Percentiles rank a stretch among this genome's conserved stretches.
phyloP scores from a whole-genome alignment of 2,113 vertebrate genomes.

The Philantomba maxwellii region DNA sequence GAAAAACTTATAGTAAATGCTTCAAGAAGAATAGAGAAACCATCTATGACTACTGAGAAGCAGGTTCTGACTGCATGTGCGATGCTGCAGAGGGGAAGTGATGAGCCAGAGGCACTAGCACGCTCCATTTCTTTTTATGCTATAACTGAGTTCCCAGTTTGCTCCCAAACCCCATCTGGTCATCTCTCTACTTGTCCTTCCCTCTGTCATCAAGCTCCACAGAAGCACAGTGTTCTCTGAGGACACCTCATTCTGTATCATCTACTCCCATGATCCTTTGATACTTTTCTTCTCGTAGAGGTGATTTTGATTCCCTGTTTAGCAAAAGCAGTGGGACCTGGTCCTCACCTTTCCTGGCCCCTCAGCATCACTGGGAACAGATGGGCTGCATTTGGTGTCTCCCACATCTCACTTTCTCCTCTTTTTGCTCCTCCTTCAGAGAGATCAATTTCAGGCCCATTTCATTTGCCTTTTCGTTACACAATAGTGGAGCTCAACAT shows the following conservation, averaged over 20 bases:
- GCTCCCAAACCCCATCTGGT: not conserved
- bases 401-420: not conserved
- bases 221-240: not conserved
- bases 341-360: not conserved
- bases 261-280: not conserved
- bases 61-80: not conserved
- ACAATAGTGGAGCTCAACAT: not conserved
- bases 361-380: not conserved
- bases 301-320: not conserved
- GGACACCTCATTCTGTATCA: not conserved
- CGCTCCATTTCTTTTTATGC: not conserved
- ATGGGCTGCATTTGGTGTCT: not conserved
- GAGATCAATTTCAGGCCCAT: not conserved
- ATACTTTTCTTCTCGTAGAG: not conserved
- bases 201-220: not conserved
- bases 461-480: not conserved
- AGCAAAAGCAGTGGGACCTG: not conserved
- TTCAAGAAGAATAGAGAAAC: not conserved
- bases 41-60: no score
- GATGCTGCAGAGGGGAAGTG: not conserved
- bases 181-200: not conserved
- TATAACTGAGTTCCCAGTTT: not conserved
- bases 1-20: not conserved
- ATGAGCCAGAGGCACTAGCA: not conserved
- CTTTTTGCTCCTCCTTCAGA: not conserved